These are phyloP conservation scores for Hydrolagus affinis DNA, from an alignment of 2,113 vertebrate species.

Conservation along the genomic window DNA sequence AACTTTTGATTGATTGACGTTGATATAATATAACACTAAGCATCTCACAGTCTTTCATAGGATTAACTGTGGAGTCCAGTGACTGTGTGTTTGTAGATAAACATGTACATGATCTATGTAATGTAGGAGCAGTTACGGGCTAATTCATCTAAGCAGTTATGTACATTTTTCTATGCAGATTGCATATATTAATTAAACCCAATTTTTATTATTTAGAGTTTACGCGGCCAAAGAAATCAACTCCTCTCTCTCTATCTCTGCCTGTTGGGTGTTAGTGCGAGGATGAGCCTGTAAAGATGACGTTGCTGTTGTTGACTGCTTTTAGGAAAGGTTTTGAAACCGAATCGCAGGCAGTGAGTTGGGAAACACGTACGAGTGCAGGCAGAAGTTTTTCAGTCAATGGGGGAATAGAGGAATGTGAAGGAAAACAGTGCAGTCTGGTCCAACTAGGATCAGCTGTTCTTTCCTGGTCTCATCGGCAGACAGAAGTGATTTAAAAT, in stretches of 20 bases:
- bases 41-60: too few species aligned
- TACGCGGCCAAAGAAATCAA: too few species aligned
- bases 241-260: too few species aligned
- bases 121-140: too few species aligned
- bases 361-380: too few species aligned
- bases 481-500: conserved; percentile 9
- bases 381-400: background rate
- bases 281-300: too few species aligned
- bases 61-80: background rate
- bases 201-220: background rate
- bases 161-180: background rate
- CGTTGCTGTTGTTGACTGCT: too few species aligned
- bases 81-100: background rate
- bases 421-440: background rate
- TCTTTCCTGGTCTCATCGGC: background rate
- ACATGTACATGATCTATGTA: too few species aligned
- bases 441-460: background rate
- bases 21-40: too few species aligned
- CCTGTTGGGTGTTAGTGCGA: too few species aligned
- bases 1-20: too few species aligned
- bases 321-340: background rate
- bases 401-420: background rate
- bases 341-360: background rate
- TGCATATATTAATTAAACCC: background rate
- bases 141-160: background rate